Conservation (phyloP, 2,797 vertebrate genomes). For the Tinamus major region DNA sequence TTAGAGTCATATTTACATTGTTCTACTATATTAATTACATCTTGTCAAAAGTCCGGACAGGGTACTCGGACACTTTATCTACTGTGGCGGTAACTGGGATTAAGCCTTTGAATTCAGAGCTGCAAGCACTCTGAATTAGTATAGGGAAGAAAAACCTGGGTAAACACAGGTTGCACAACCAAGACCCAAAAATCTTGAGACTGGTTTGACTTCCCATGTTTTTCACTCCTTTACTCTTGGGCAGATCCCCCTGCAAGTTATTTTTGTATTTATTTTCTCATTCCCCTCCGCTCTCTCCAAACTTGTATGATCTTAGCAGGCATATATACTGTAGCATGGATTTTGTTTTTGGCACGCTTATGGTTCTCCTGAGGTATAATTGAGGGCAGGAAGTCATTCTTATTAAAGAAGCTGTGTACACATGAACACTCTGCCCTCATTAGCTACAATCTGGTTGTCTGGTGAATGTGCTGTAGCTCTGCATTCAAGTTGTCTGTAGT, state of each 20-base stretch:
- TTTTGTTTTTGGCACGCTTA: constrained; percentile 25
- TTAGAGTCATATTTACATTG: constrained; percentile 19
- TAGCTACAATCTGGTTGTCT: background rate
- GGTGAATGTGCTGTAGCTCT: background rate
- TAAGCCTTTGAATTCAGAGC: background rate
- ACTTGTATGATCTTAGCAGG: constrained; percentile 14
- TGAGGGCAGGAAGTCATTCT: constrained; percentile 42
- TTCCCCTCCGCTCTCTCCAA: background rate
- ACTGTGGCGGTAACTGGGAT: constrained; percentile 1
- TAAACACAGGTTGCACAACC: background rate
- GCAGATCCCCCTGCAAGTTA: background rate
- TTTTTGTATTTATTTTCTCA: constrained; percentile 23
- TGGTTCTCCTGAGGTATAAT: constrained; percentile 13
- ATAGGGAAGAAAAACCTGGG: background rate
- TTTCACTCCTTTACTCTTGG: background rate
- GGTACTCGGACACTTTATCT: background rate
- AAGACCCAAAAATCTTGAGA: background rate
- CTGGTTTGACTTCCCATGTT: background rate
- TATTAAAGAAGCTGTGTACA: constrained; percentile 5
- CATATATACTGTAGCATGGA: background rate
- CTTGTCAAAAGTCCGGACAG: background rate
- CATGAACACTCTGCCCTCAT: background rate
- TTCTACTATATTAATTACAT: constrained; percentile 36
- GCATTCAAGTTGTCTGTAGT: background rate
- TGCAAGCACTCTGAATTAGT: background rate